Base-by-base conservation (phyloP, 2,888 invertebrate genomes). In the Crematogaster levior region DNA sequence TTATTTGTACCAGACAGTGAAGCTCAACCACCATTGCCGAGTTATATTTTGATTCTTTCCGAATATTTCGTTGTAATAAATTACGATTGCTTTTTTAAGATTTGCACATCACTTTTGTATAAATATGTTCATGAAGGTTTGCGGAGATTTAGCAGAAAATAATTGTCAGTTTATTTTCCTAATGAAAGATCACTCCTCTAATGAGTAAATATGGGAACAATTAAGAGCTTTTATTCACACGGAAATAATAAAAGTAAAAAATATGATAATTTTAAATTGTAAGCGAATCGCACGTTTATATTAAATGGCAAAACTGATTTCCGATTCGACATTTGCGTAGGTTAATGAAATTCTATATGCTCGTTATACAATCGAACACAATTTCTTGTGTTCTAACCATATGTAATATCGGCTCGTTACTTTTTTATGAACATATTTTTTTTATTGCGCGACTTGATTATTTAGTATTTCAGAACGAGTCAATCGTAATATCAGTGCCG, bases 1-100 rank as follows among this genome's bases (percentile, higher is more conserved):
- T 79, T 79, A 79, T 79, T 79, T 79, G 72, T 46, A 75, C 56
- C 51, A 46, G 43, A 53, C 75, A 77, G 81, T 75, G 75, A 77
- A 73, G 37, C 74, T 81, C 81, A 81, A 81, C 60, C 21, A 9
- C 10, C 15, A 37, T 27, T 46, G 30, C 10, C 30, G 9, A 56
- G 12, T 0, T 48, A 9, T 27, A 37, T 51, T 7, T 30, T 30
- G 56, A 18, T 56, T 4, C n/a, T 43, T 56, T 77, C 27, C 24
- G 18, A 46, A 48, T 30, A 24, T 60, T 15, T 73, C n/a, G 58
- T 30, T 27, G 15, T 43, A 1, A 43, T 61, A 3, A 46, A 73
- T 61, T 34, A 12, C 21, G 37, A 43, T 60, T 40, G n/a, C 0
- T n/a, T n/a, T 56, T 40, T 18, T 70, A 7, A 18, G 10, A 3